These are phyloP conservation scores for Xyrichtys novacula DNA, from an alignment of 2,797 vertebrate species.

Conservation along the genomic window DNA sequence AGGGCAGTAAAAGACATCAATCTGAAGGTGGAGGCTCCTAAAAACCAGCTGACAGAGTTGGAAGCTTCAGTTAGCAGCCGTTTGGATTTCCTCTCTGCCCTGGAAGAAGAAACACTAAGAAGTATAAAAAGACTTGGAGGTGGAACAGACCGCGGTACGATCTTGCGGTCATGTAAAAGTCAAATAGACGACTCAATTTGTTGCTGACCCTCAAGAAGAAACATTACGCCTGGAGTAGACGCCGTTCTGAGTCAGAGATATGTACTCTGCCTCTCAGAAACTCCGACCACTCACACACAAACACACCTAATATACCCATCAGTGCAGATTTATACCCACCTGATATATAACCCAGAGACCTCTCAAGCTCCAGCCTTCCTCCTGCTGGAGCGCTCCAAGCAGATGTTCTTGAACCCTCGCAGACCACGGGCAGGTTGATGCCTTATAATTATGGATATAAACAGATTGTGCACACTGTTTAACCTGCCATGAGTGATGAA, in stretches of 20 bases:
- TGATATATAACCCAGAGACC: conserved; percentile 47
- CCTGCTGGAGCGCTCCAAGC: conserved; percentile 47
- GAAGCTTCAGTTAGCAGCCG: not conserved
- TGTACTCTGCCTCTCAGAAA: conserved; percentile 8
- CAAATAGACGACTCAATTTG: conserved; percentile 32
- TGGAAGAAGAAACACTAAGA: not conserved
- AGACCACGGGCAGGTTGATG: conserved; percentile 53
- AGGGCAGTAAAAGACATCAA: not conserved
- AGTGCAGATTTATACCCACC: conserved; percentile 43
- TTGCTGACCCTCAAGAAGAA: conserved; percentile 22
- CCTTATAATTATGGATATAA: conserved; percentile 81
- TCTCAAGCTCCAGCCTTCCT: conserved; percentile 34
- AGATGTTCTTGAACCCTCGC: conserved; percentile 75
- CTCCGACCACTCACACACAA: conserved; percentile 35
- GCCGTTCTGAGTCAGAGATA: conserved; percentile 8
- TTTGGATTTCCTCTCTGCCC: not conserved
- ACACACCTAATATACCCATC: conserved; percentile 55
- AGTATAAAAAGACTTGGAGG: not conserved
- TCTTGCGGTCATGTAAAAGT: conserved; percentile 16
- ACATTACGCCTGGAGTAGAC: too few relatives aligned
- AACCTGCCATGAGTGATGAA: conserved; percentile 81
- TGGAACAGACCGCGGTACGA: not conserved
- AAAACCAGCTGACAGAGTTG: not conserved
- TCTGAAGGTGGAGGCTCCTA: not conserved
- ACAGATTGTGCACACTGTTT: conserved; percentile 80